phyloP scores from a whole-genome alignment of 1,140 invertebrate species.

The Cotesia chilonis region DNA sequence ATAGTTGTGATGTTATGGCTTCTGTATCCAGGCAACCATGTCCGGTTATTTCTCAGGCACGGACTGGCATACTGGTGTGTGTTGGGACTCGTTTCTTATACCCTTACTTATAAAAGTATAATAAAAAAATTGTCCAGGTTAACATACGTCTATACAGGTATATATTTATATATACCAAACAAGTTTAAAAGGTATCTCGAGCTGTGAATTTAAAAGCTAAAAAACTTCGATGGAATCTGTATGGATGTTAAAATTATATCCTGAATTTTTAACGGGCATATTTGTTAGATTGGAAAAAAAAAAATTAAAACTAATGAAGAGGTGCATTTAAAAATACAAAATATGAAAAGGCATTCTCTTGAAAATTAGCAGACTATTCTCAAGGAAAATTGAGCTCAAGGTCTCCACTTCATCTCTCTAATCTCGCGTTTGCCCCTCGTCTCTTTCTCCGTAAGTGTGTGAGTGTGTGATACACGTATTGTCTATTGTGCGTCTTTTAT shows the following conservation, averaged over 20 bases:
- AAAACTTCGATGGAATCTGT: too few species aligned
- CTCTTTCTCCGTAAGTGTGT: slow-evolving; percentile 10
- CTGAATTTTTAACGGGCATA: too few species aligned
- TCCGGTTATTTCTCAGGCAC: slow-evolving; percentile 13
- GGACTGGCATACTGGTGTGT: not conserved
- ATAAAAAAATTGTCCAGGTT: too few species aligned
- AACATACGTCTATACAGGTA: too few species aligned
- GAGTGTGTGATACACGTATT: not conserved
- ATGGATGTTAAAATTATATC: too few species aligned
- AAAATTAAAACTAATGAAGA: too few species aligned
- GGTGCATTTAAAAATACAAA: slow-evolving; percentile 3
- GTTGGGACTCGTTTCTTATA: not conserved
- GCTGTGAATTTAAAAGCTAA: too few species aligned
- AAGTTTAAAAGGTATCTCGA: too few species aligned
- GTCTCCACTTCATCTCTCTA: slow-evolving; percentile 32
- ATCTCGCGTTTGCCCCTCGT: slow-evolving; percentile 23
- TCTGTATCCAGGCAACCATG: slow-evolving; percentile 21
- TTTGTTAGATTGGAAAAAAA: too few species aligned
- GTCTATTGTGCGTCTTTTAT: too few species aligned
- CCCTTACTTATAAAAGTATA: not conserved
- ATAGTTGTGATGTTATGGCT: slow-evolving; percentile 21
- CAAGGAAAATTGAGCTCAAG: slow-evolving; percentile 33
- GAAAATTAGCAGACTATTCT: slow-evolving; percentile 18
- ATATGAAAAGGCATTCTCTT: not conserved
- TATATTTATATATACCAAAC: too few species aligned